Evolutionary conservation across 2,113 vertebrate species (phyloP), one percentile per base, ranked within the genome.

Genomic region (Melanostigma gelatinosum): DNA sequence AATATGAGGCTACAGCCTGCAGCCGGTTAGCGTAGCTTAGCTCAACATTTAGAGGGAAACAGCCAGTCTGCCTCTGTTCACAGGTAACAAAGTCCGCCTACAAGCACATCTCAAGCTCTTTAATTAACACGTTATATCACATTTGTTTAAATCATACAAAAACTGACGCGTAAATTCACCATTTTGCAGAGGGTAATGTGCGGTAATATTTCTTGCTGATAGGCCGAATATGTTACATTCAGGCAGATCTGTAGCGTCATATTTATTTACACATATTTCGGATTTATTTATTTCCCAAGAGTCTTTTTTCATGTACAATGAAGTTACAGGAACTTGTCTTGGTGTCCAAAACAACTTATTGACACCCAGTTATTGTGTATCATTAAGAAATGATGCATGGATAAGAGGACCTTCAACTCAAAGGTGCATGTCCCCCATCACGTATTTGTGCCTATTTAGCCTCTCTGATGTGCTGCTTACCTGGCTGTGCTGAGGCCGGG

Each of bases 401-500:
- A 42, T 40, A 0, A 32, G 34, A 42, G 2, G n/a, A 52, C 32
- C 32, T 27, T 52, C 16, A 42, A 32, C 20, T 29, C n/a, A 52
- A 6, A 60, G n/a, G 4, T n/a, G 9, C 46, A 34, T 7, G 5
- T 61, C 42, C n/a, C n/a, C 11, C 11, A 10, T 58, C 3, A 5
- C 46, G 52, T 5, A 38, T 32, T 55, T 32, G 12, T 46, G 68
- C 2, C 11, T 6, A 2, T 40, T 13, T 4, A 12, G 52, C 63
- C 22, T 40, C 64, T 40, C 22, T 42, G 5, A 4, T 4, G 60
- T 62, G 54, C n/a, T 36, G 86, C 96, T 97, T 97, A 99, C 97
- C 97, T 93, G 92, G 82, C 61, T 84, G 89, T 20, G 80, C 80
- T 54, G 94, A 88, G 93, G 90, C 93, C 73, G 95, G 94, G 89